A percentile compares a stretch with the other conserved stretches of the same genome.
These are phyloP conservation scores for Pithecia hirsuta DNA, from an alignment of 2,797 vertebrate genomes.

Conservation along the genomic window DNA sequence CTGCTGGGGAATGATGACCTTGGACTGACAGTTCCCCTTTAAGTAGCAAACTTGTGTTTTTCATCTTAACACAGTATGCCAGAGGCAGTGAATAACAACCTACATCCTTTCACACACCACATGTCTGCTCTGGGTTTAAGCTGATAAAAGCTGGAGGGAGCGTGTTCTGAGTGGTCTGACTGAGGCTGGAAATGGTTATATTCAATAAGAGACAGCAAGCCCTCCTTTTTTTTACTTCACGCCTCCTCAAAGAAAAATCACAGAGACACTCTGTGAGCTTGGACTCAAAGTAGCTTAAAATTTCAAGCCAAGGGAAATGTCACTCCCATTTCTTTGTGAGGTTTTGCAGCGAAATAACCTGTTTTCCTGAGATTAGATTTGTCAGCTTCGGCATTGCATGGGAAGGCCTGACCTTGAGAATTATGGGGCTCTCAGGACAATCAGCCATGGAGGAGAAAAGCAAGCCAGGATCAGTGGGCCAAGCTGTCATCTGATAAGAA, in stretches of 20 bases:
- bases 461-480: background rate
- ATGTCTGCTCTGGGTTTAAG: slow-evolving; percentile 57
- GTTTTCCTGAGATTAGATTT: slow-evolving; percentile 56
- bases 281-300: slow-evolving; percentile 62
- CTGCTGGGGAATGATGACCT: slow-evolving; percentile 68
- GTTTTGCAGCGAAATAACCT: slow-evolving; percentile 61
- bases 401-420: slow-evolving; percentile 57
- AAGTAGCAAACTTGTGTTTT: slow-evolving; percentile 75
- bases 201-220: slow-evolving; percentile 40
- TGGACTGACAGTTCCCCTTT: slow-evolving; percentile 71
- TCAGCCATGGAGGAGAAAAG: background rate
- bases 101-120: slow-evolving; percentile 49
- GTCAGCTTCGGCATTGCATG: background rate
- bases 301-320: slow-evolving; percentile 51
- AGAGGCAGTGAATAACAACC: slow-evolving; percentile 48
- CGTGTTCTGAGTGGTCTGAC: slow-evolving; percentile 22
- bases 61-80: slow-evolving; percentile 72
- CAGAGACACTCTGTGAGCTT: slow-evolving; percentile 9
- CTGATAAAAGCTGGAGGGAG: slow-evolving; percentile 57
- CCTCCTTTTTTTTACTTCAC: background rate
- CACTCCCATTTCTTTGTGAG: slow-evolving; percentile 52
- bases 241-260: slow-evolving; percentile 59
- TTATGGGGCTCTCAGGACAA: slow-evolving; percentile 29
- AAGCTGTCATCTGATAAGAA: background rate
- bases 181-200: slow-evolving; percentile 13